Evolutionary conservation across 1,140 invertebrate genomes (phyloP).

Genomic region (Xylocopa sonorina): DNA sequence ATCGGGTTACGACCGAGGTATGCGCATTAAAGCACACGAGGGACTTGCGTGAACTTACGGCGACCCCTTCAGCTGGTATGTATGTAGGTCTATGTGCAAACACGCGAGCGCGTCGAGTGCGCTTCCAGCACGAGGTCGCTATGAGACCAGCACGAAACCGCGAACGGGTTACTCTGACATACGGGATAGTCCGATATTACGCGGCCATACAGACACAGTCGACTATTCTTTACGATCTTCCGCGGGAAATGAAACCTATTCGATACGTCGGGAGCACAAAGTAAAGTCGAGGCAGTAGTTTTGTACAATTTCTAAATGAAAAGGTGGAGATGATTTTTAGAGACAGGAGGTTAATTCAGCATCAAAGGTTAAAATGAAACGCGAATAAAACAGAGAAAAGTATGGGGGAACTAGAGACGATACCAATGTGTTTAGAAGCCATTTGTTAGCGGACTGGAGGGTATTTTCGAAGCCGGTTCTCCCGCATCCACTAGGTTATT

Average conservation of each 20-base stretch:
- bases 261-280: conserved; percentile 9
- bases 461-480: neutral
- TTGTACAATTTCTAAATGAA: neutral
- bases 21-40: conserved; percentile 40
- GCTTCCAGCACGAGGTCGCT: conserved; percentile 42
- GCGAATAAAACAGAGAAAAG: no score
- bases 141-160: conserved; percentile 56
- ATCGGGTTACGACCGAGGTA: conserved; percentile 44
- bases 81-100: conserved; percentile 54
- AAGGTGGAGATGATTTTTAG: no score
- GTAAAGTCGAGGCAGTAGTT: neutral
- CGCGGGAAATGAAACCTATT: conserved; percentile 39
- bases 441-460: no score
- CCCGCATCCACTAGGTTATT: neutral
- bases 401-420: no score
- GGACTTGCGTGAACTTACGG: conserved; percentile 9
- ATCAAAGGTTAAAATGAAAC: no score
- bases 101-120: conserved; percentile 53
- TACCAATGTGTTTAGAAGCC: neutral
- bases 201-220: conserved; percentile 56
- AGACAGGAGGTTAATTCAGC: neutral
- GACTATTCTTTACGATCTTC: conserved; percentile 69
- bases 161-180: conserved; percentile 68
- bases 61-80: conserved; percentile 45
- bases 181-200: conserved; percentile 72